phyloP scores from a whole-genome alignment of 2,888 invertebrate genomes.

The Apodemia duryi region DNA sequence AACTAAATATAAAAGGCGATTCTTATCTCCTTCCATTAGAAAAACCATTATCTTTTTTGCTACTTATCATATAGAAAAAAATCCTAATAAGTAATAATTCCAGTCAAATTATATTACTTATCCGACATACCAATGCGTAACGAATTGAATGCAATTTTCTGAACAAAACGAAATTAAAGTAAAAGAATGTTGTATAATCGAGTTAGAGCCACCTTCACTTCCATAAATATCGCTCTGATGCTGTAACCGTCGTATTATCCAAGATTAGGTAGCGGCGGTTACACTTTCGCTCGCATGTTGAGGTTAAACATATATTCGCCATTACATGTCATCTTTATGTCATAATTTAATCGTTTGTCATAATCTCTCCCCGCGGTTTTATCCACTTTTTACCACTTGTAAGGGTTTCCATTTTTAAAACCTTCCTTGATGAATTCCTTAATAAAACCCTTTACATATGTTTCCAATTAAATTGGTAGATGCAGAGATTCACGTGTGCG shows the following conservation, averaged over 20 bases:
- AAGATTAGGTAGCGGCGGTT: not conserved
- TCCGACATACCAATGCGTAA: not conserved
- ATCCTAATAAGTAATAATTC: no score
- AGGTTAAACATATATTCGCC: not conserved
- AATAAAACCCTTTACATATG: no score
- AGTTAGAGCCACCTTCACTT: not conserved
- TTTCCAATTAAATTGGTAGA: no score
- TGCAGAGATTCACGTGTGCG: no score
- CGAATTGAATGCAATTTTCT: not conserved
- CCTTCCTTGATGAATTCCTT: no score
- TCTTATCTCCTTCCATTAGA: no score
- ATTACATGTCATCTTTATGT: not conserved
- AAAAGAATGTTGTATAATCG: slow-evolving; percentile 8
- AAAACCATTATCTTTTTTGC: no score
- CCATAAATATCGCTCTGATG: not conserved
- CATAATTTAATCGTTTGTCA: not conserved
- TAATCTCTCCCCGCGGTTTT: no score
- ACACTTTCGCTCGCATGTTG: slow-evolving; percentile 1
- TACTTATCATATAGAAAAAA: no score
- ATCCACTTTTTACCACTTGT: no score
- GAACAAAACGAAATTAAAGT: not conserved
- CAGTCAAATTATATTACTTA: not conserved
- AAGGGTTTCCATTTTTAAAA: no score
- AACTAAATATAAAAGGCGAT: no score
- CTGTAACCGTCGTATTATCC: not conserved